Base-by-base conservation (phyloP, 1,140 invertebrate genomes). In the Andrena cerasifolii region DNA sequence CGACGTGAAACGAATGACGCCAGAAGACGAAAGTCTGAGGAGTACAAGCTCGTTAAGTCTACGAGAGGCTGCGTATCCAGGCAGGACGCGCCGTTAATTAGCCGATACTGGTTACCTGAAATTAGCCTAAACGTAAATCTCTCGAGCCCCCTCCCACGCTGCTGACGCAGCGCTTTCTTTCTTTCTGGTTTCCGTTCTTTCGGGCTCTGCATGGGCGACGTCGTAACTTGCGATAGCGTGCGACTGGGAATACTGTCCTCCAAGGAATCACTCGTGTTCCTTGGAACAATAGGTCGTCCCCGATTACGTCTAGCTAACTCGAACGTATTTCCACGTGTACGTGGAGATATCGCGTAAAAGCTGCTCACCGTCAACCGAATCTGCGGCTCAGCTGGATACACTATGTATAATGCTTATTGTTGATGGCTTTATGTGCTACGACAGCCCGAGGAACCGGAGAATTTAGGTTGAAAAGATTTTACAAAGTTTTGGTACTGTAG, bases 41-140 rank as follows among this genome's bases (percentile, higher is more conserved):
- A 58, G 45, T 63, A 61, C 67, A 53, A 68, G 53, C 74, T 65
- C 63, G 74, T 78, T 81, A 78, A 36, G 31, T 51, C 53, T 36
- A 33, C n/a, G 51, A 49, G 53, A 58, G 45, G 40, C n/a, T 28
- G 53, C 49, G 40, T 62, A 28, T n/a, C 12, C 47, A 28, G 43
- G 31, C 5, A 14, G 49, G 56, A 49, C 33, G 45, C 58, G 45
- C 24, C 51, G 65, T 79, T 82, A 82, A 82, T 83, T 82, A 82
- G 58, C 40, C 58, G 75, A 68, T 82, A 68, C 54, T 49, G 62
- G 59, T 80, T 82, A 53, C 53, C 31, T 54, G 70, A 79, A 83
- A 83, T 82, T 82, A 78, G 58, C 58, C 40, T 72, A 59, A 65
- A 73, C 75, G 80, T 83, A 83, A 83, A 82, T 83, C 78, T 56